Base-by-base conservation (phyloP, 2,113 vertebrate species). In the Phalacrocorax brasilianus region DNA sequence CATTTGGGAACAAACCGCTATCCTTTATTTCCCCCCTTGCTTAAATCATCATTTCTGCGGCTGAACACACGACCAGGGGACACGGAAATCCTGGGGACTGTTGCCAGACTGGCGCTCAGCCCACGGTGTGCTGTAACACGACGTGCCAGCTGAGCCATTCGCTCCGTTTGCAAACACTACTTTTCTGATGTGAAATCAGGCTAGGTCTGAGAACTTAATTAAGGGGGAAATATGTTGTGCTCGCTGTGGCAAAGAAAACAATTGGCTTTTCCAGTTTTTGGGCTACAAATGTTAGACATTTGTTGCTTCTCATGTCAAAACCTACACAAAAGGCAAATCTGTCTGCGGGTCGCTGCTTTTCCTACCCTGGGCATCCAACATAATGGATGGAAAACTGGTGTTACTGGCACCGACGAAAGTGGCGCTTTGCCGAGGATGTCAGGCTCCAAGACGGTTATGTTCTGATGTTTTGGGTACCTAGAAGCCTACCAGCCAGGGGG, bases 131-230 rank as follows among this genome's bases (percentile, higher is more conserved):
- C 86, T 78, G 8, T 35, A 75, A 56, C 6, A 7, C 12, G 61
- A 89, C 27, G 49, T 95, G 80, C 83, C 82, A 96, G 50, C 44
- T 83, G 84, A 95, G 82, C 53, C 76, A 58, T 76, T 74, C 73
- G 89, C 67, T 95, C 59, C 38, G 12, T 91, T 95, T 94, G 79
- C 72, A 95, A 97, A 96, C 70, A 86, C 70, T 40, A 20, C 23
- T 62, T 11, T 59, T 61, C 66, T n/a, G 74, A 85, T 59, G 58
- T 30, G 85, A 86, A 92, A 79, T 24, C 79, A 78, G 74, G 50
- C 70, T 42, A 6, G 49, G 65, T 35, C 93, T 76, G 67, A 96
- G 66, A 77, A 49, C 89, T 95, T 95, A 95, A 96, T 96, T 96
- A 95, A 96, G 62, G 78, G 55, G 56, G 15, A 91, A 94, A 89